phyloP scores from a whole-genome alignment of 2,113 vertebrate genomes.

The Petromus typicus region DNA sequence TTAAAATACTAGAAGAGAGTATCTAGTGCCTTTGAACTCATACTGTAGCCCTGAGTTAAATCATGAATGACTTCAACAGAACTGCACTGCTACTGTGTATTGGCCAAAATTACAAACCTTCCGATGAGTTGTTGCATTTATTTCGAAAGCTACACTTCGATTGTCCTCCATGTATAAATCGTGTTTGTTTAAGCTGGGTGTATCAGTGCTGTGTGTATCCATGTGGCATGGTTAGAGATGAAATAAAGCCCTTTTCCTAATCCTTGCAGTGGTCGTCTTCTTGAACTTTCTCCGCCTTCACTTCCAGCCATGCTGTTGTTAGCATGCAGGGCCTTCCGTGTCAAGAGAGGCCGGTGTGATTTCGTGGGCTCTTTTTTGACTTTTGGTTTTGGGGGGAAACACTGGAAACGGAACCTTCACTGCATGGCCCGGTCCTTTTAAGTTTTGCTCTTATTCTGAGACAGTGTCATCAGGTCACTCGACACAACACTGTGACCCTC shows the following conservation, averaged over 20 bases:
- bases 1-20: conserved; percentile 76
- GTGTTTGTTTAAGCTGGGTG: conserved; percentile 82
- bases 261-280: not conserved
- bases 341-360: not conserved
- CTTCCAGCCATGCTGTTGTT: too few species aligned
- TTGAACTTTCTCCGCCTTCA: not conserved
- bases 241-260: conserved; percentile 85
- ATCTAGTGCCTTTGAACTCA: conserved; percentile 86
- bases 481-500: not conserved
- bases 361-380: not conserved
- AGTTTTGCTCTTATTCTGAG: not conserved
- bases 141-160: conserved; percentile 69
- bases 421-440: not conserved
- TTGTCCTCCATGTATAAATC: conserved; percentile 76
- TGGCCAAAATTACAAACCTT: conserved; percentile 60
- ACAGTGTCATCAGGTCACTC: not conserved
- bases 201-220: conserved; percentile 80
- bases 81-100: conserved; percentile 57
- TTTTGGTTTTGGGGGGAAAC: not conserved
- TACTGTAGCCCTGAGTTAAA: conserved; percentile 71
- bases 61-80: conserved; percentile 58
- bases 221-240: conserved; percentile 83
- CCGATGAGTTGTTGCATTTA: conserved; percentile 67
- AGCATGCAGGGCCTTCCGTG: not conserved
- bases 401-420: not conserved